Conservation (phyloP, 2,888 invertebrate species). For the Sepioteuthis lessoniana region DNA sequence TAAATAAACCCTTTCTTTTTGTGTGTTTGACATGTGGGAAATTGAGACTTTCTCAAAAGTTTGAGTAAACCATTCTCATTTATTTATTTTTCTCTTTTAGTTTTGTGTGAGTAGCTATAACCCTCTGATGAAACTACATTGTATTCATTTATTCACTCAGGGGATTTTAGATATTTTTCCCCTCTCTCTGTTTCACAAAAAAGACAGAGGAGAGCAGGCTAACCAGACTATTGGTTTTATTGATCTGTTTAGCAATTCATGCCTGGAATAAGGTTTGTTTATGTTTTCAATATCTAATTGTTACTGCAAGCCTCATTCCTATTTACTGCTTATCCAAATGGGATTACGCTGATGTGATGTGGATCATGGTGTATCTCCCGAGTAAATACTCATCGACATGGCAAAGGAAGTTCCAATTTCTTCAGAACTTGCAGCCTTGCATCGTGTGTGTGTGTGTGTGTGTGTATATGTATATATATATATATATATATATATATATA, state of each 20-base stretch:
- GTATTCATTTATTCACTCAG: not conserved
- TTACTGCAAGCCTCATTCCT: not conserved
- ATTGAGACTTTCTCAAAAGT: not conserved
- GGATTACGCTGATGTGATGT: not conserved
- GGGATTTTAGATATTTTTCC: not conserved
- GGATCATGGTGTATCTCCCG: not conserved
- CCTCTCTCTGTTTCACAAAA: not conserved
- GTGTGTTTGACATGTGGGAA: not conserved
- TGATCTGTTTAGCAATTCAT: slow-evolving; percentile 33
- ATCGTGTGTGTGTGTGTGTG: no score
- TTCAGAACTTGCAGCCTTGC: not conserved
- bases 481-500: not conserved
- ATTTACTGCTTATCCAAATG: not conserved
- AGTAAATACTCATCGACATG: not conserved
- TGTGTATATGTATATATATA: not conserved
- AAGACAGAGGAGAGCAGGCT: not conserved
- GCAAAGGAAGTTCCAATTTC: not conserved
- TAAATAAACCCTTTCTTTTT: not conserved
- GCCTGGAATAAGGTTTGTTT: slow-evolving; percentile 23
- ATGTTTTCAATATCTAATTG: slow-evolving; percentile 23
- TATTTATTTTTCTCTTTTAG: not conserved
- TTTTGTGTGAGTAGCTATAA: not conserved
- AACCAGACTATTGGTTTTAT: slow-evolving; percentile 21
- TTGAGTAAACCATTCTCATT: not conserved
- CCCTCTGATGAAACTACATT: not conserved